phyloP scores from a whole-genome alignment of 1,140 invertebrate species.

The Lutraria rhynchaena region DNA sequence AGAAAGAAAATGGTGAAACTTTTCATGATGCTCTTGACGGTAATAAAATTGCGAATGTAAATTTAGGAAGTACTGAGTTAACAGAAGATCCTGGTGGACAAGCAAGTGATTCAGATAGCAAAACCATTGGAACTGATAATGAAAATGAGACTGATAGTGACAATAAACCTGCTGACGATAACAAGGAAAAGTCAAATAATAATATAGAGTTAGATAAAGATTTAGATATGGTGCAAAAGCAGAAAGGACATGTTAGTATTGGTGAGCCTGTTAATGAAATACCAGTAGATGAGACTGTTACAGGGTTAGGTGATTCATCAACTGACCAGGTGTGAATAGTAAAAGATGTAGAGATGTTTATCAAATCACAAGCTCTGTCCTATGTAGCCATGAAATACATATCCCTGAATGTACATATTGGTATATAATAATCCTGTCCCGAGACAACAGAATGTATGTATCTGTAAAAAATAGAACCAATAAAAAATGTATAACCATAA shows the following conservation, averaged over 20 bases:
- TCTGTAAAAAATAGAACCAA: conserved; percentile 21
- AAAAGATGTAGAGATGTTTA: not conserved
- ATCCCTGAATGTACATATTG: conserved; percentile 39
- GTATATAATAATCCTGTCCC: conserved; percentile 37
- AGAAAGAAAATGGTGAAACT: conserved; percentile 34
- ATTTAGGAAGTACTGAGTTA: conserved; percentile 1
- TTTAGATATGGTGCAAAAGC: conserved; percentile 22
- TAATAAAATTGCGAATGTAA: not conserved
- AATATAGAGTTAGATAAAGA: conserved; percentile 39
- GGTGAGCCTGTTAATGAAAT: conserved; percentile 5
- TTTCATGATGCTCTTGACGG: conserved; percentile 52
- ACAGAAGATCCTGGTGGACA: conserved; percentile 40
- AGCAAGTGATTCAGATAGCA: not conserved
- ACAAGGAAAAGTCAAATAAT: conserved; percentile 40
- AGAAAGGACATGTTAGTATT: not conserved
- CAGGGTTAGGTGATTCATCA: conserved; percentile 11
- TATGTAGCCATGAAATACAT: conserved; percentile 37
- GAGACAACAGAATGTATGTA: conserved; percentile 34
- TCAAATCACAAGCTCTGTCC: conserved; percentile 11
- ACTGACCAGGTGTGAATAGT: conserved; percentile 10
- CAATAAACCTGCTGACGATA: not conserved
- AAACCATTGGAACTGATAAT: not conserved
- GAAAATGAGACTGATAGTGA: conserved; percentile 2
- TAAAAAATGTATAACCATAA: conserved; percentile 18
- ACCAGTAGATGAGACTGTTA: conserved; percentile 27